phyloP scores from a whole-genome alignment of 2,888 invertebrate species.

The Aricia artaxerxes region DNA sequence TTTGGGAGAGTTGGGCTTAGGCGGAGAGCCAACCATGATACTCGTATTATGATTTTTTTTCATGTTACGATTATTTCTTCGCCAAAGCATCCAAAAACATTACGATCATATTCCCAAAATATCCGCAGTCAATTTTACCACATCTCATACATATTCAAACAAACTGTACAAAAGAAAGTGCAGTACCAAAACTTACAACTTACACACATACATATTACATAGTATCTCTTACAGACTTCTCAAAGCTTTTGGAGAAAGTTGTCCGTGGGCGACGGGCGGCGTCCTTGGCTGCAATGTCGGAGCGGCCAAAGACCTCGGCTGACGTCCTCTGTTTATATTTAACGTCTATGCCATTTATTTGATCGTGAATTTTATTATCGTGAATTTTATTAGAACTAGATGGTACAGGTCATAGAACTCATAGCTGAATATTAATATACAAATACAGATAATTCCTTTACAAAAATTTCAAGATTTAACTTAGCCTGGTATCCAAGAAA shows the following conservation, averaged over 20 bases:
- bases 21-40: too few relatives aligned
- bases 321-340: constrained; percentile 29
- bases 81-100: too few relatives aligned
- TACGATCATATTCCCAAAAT: not conserved
- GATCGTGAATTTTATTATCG: constrained; percentile 1
- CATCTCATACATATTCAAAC: not conserved
- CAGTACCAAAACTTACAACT: not conserved
- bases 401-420: not conserved
- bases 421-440: not conserved
- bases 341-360: constrained; percentile 21
- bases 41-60: too few relatives aligned
- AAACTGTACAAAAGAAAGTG: not conserved
- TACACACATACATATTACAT: not conserved
- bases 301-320: constrained; percentile 25
- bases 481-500: not conserved
- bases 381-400: constrained; percentile 2
- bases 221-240: constrained; percentile 3
- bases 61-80: too few relatives aligned
- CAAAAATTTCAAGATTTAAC: too few relatives aligned
- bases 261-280: constrained; percentile 18
- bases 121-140: not conserved
- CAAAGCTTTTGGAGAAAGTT: constrained; percentile 30
- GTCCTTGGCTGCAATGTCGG: constrained; percentile 30
- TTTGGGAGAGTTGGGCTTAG: too few relatives aligned
- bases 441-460: too few relatives aligned